Percentiles rank a stretch among this genome's conserved stretches.
Evolutionary conservation across 2,113 vertebrate species (phyloP).

Genomic region (Megaleporinus macrocephalus): DNA sequence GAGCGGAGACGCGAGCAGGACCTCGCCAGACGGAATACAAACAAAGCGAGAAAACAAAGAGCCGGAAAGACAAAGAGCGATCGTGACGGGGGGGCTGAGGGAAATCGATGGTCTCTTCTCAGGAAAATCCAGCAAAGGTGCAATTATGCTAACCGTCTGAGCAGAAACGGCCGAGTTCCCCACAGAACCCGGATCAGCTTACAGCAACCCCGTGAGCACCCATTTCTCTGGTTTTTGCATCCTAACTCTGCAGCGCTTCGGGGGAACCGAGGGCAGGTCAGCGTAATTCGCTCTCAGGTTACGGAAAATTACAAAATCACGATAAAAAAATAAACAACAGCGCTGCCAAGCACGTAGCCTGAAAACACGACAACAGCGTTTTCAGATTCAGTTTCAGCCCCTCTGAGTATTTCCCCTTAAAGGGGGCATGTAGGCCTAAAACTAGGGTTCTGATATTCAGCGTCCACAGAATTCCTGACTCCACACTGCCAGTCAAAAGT

Average conservation of each 20-base stretch:
- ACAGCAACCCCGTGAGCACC: too few species aligned
- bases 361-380: too few species aligned
- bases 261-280: background rate
- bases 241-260: background rate
- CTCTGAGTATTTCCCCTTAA: too few species aligned
- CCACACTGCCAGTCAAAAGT: too few species aligned
- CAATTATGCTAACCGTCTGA: constrained; percentile 79
- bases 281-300: background rate
- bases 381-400: too few species aligned
- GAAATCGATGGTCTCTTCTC: constrained; percentile 76
- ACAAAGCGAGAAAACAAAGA: constrained; percentile 39
- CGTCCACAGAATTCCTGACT: too few species aligned
- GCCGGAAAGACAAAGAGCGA: constrained; percentile 24
- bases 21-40: constrained; percentile 25
- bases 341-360: too few species aligned
- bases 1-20: constrained; percentile 29
- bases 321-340: background rate
- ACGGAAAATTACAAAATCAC: background rate
- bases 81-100: constrained; percentile 47
- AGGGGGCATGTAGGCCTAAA: too few species aligned
- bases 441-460: too few species aligned
- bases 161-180: constrained; percentile 22
- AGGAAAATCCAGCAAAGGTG: constrained; percentile 64
- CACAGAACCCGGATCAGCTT: background rate
- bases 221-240: too few species aligned